A percentile compares a stretch with the other conserved stretches of the same genome.
Evolutionary conservation across 2,797 vertebrate genomes (phyloP).

Genomic region (Cirrhinus molitorella): DNA sequence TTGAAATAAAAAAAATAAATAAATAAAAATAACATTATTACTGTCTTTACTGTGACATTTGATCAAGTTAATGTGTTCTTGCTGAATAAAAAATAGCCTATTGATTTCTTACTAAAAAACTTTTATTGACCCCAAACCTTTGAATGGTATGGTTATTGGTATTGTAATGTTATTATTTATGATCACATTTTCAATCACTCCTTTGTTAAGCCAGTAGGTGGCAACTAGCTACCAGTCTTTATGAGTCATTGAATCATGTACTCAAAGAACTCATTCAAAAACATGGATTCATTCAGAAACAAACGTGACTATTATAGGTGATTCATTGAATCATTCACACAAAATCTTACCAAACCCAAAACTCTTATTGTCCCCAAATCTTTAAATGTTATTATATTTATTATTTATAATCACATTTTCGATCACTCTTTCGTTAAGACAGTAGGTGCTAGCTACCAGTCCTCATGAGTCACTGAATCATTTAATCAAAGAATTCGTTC

Average conservation of each 20-base stretch:
- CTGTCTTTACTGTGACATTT: background rate
- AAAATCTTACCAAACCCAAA: background rate
- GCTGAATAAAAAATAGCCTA: background rate
- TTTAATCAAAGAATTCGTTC: no score
- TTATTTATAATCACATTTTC: no score
- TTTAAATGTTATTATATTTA: no score
- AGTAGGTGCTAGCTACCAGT: no score
- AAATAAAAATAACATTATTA: background rate
- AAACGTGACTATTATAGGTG: no score
- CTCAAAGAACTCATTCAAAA: no score
- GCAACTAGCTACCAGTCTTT: background rate
- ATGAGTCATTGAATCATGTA: background rate
- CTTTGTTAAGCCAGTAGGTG: background rate
- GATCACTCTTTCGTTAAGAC: no score
- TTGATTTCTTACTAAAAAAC: background rate
- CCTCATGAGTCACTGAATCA: no score
- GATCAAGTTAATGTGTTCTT: background rate
- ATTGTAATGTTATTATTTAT: background rate
- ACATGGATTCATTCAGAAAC: no score
- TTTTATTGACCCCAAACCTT: background rate
- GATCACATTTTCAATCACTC: background rate
- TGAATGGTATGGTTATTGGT: background rate
- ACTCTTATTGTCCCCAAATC: no score
- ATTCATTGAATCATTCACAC: no score
- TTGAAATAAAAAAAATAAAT: no score